A percentile compares a stretch with the other conserved stretches of the same genome.
Conservation (phyloP, 2,113 vertebrate species). For the Hippocampus abdominalis region DNA sequence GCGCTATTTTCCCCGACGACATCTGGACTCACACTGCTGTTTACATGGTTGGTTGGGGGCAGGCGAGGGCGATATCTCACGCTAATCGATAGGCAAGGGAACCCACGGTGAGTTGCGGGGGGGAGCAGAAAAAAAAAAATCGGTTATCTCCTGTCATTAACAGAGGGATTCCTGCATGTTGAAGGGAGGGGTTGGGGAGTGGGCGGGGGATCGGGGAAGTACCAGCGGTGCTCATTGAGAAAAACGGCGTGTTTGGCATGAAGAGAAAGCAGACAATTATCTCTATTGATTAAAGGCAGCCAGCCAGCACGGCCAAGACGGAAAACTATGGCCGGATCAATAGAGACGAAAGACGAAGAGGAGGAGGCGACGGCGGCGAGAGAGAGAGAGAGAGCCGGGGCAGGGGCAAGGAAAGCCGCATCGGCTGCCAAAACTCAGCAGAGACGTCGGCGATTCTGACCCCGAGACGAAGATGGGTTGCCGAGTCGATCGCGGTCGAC, state of each 20-base stretch:
- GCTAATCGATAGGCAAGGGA: conserved; percentile 75
- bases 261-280: conserved; percentile 83
- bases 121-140: conserved; percentile 56
- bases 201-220: conserved; percentile 60
- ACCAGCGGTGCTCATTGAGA: conserved; percentile 79
- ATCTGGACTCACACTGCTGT: conserved; percentile 61
- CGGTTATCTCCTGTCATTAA: conserved; percentile 79
- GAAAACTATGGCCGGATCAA: conserved; percentile 80
- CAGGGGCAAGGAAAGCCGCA: conserved; percentile 34
- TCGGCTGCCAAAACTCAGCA: background rate
- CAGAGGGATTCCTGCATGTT: conserved; percentile 68
- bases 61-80: conserved; percentile 71
- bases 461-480: background rate
- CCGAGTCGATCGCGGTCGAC: too few species aligned
- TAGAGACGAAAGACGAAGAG: conserved; percentile 63
- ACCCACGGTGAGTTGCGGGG: conserved; percentile 13
- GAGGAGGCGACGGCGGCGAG: conserved; percentile 26
- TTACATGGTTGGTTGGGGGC: conserved; percentile 69
- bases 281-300: conserved; percentile 83
- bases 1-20: background rate
- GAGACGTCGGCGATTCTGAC: background rate
- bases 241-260: conserved; percentile 77
- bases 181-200: conserved; percentile 30
- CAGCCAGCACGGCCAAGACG: conserved; percentile 74
- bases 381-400: conserved; percentile 39